Evolutionary conservation across 1,140 invertebrate species (phyloP), one percentile per base, ranked within the genome.

Genomic region (Ceratosolen fusciceps): DNA sequence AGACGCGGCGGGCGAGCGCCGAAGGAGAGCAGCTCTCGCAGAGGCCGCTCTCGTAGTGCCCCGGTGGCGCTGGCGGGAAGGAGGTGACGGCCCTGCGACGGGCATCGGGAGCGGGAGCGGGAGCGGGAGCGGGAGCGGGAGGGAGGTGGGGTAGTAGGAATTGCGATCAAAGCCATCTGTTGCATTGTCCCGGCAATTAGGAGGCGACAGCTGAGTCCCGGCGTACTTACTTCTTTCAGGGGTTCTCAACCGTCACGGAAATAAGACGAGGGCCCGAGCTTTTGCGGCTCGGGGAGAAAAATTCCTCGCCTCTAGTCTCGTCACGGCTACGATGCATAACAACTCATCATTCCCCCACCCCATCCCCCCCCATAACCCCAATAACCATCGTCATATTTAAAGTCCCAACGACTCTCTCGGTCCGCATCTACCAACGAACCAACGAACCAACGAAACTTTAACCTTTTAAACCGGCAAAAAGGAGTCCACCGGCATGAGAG

Each of bases 101-200:
- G 56, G 26, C 19, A 62, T n/a, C 31, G 29, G 49, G 39, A 12
- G 31, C 67, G 67, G 34, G 29, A 26, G 21, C 7, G 29, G 26
- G 83, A 82, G 74, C 71, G 75, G 73, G 67, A 54, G 34, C 34
- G 34, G 56, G 52, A 62, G 43, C 65, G 24, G 9, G 39, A 52
- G 47, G 73, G 16, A 1, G 21, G 72, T 65, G 83, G 82, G 70
- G 24, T 70, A 80, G 83, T 83, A 86, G 88, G 87, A 82, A 84
- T 89, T 86, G 88, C 88, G 88, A 90, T 90, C 89, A 90, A 90
- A 90, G 87, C 88, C 89, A 90, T 90, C 89, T 90, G 89, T 90
- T 90, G 89, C 89, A 89, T 90, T 90, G 89, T 90, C 89, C 88
- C 88, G 87, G 88, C 89, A 90, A 90, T 90, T 90, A 90, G 88